Base-by-base conservation (phyloP, 2,797 vertebrate genomes). In the Notolepis coatsorum region DNA sequence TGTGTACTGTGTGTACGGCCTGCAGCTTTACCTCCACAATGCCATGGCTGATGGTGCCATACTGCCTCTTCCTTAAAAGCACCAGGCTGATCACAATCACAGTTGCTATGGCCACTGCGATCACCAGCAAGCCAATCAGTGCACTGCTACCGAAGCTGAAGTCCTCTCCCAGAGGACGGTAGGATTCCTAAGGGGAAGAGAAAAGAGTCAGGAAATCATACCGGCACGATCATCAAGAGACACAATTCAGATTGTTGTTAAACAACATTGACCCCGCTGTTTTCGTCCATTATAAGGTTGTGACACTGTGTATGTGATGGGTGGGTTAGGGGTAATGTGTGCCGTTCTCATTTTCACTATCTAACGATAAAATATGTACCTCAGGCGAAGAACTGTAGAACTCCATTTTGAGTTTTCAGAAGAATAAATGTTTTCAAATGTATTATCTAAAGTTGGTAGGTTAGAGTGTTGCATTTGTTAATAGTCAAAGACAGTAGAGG, bases 31-130 rank as follows among this genome's bases (percentile, higher is more conserved):
- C 97, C 95, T 99, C 98, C 88, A 99, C 96, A 30, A 99, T 96
- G 46, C 97, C 98, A 0, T 99, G 98, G 84, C 97, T 98, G 93
- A 99, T 99, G 78, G 96, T 96, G 52, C 96, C 96, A 0, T 99
- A 98, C 69, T 97, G 97, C 80, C 96, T 92, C 92, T 97, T 98
- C 90, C 97, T 94, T 92, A 99, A 88, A 82, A 98, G 93, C 90
- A 99, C 96, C 87, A 99, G 89, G 79, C 96, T 98, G 91, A 99
- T 96, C 75, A 99, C 96, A 57, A 99, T 97, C 63, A 99, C 95
- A 0, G 96, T 97, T 60, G 97, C 97, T 84, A 99, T 94, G 83
- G 96, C 97, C 75, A 98, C 95, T 0, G 96, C 95, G 6, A 98
- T 97, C 80, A 98, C 97, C 90, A 99, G 81, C 83, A 99, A 80